These are phyloP conservation scores for Aspidapion aeneum DNA, from an alignment of 2,888 invertebrate genomes.

Conservation along the genomic window DNA sequence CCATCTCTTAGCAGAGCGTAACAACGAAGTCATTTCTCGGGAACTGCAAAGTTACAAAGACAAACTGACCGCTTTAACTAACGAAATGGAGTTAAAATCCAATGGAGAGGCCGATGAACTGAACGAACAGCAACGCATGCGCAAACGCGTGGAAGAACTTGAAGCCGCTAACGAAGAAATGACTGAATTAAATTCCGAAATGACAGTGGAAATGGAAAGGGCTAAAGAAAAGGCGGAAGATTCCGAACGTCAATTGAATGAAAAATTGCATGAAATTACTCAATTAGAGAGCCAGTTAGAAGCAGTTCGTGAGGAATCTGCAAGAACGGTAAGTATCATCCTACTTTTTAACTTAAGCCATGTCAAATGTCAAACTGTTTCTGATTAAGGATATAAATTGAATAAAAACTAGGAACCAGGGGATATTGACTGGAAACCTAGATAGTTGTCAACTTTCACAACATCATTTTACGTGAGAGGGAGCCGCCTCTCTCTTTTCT, in stretches of 20 bases:
- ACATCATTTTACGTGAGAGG: too few species aligned
- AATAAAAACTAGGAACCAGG: too few species aligned
- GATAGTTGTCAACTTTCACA: too few species aligned
- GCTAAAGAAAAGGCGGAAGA: constrained; percentile 58
- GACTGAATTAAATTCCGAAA: constrained; percentile 22
- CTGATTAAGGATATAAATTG: too few species aligned
- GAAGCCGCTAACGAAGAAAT: constrained; percentile 36
- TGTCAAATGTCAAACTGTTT: too few species aligned
- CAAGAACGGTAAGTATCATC: constrained; percentile 61
- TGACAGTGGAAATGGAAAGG: too few species aligned
- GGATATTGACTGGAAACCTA: too few species aligned
- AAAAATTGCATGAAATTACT: constrained; percentile 65
- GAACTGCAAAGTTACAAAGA: constrained; percentile 61
- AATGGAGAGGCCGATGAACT: constrained; percentile 36
- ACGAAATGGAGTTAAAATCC: constrained; percentile 53
- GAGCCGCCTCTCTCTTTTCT: too few species aligned
- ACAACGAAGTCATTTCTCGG: constrained; percentile 61
- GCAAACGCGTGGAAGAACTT: constrained; percentile 41
- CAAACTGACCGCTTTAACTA: constrained; percentile 43
- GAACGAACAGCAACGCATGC: constrained; percentile 45
- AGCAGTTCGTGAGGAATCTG: constrained; percentile 63
- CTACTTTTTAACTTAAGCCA: too few species aligned
- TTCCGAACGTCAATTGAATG: constrained; percentile 59
- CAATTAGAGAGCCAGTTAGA: constrained; percentile 63
- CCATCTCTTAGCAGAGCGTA: constrained; percentile 62